Base-by-base conservation (phyloP, 2,888 invertebrate species). In the Pristionchus fissidentatus region DNA sequence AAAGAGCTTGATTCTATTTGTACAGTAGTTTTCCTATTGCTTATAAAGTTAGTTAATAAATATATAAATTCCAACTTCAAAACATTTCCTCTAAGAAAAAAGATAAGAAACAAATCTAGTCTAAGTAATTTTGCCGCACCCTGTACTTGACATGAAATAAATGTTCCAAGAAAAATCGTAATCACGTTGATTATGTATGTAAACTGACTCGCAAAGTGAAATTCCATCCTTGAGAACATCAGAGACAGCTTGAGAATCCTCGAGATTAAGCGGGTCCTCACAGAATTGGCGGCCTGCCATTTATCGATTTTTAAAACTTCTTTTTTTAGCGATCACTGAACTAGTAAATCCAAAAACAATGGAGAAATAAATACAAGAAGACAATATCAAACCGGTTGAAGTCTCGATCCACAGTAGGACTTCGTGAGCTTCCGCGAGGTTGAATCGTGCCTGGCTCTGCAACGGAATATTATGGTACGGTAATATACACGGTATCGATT, bases 391-490 rank as follows among this genome's bases (percentile, higher is more conserved):
- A 52, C 85, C 85, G 22, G 87, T 88, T 22, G 87, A 87, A 46
- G 92, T 92, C 87, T 93, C 93, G n/a, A 94, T 92, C 94, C 94
- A 94, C 5, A 91, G 89, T 70, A 94, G 88, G 0, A 93, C 93
- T 87, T 93, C 93, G 77, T 92, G 89, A 0, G 93, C 93, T 86
- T 93, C 92, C 62, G 93, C 92, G 83, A 94, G 85, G 85, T 92
- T 93, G 89, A 94, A 94, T 86, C 94, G 93, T 46, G 94, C 93
- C 87, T 93, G 93, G 83, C 93, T 93, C 93, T 94, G 89, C 43
- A 88, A 79, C 1, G 19, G 46, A 7, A 3, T n/a, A n/a, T 62
- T 41, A 73, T 19, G 8, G 73, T 73, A 38, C 3, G 38, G 35
- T 35, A 38, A 3, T 41, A n/a, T n/a, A n/a, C n/a, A 73, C 26